Conservation (phyloP, 1,140 invertebrate species). For the Cotesia chilonis region DNA sequence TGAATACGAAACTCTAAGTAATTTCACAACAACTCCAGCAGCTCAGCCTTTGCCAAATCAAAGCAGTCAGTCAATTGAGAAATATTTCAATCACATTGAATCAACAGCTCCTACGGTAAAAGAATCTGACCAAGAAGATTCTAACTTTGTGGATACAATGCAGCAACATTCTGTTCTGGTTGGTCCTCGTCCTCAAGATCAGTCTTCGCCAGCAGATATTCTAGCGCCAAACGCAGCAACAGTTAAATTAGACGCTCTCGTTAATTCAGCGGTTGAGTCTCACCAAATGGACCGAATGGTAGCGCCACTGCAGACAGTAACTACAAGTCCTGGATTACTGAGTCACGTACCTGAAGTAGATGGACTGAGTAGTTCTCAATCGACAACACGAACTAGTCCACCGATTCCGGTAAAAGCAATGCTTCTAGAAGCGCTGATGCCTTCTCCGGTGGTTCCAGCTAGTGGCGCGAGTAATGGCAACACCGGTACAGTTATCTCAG, state of each 20-base stretch:
- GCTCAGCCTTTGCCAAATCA: slow-evolving; percentile 66
- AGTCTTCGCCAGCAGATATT: slow-evolving; percentile 64
- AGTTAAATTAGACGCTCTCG: slow-evolving; percentile 71
- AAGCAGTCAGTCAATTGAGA: slow-evolving; percentile 69
- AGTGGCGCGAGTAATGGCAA: slow-evolving; percentile 38
- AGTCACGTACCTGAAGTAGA: slow-evolving; percentile 52
- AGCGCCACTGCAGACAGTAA: slow-evolving; percentile 49
- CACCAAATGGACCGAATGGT: slow-evolving; percentile 66
- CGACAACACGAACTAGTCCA: slow-evolving; percentile 55
- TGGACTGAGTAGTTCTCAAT: slow-evolving; percentile 50
- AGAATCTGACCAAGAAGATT: slow-evolving; percentile 53
- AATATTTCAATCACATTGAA: slow-evolving; percentile 69
- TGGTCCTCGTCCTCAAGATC: slow-evolving; percentile 50
- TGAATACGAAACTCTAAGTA: slow-evolving; percentile 52
- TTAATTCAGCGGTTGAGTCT: slow-evolving; percentile 72
- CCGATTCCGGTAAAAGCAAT: slow-evolving; percentile 63
- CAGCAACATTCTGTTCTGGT: slow-evolving; percentile 66
- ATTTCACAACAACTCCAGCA: slow-evolving; percentile 52
- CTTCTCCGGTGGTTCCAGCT: slow-evolving; percentile 49
- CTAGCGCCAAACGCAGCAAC: slow-evolving; percentile 57
- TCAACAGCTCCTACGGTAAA: slow-evolving; percentile 44
- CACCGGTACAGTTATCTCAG: slow-evolving; percentile 49
- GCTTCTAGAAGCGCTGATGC: slow-evolving; percentile 67
- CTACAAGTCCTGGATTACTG: slow-evolving; percentile 55
- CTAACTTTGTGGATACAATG: slow-evolving; percentile 57